Conservation (phyloP, 2,888 invertebrate genomes). For the Herminia tarsipennalis region DNA sequence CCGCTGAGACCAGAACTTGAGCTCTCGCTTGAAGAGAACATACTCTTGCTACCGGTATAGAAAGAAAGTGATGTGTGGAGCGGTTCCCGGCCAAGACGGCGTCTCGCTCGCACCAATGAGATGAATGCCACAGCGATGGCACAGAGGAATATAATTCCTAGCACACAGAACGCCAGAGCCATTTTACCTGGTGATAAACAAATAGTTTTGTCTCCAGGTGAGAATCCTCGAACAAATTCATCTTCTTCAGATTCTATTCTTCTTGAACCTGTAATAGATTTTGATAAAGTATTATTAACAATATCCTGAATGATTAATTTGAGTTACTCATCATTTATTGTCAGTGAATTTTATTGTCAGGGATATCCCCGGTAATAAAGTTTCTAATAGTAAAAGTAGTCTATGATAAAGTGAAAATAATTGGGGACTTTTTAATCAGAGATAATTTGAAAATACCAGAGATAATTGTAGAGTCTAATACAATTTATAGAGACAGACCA, state of each 20-base stretch:
- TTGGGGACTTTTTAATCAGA: no score
- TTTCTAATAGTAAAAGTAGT: no score
- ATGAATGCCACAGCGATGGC: slow-evolving; percentile 90
- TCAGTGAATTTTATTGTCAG: no score
- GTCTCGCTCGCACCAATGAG: slow-evolving; percentile 87
- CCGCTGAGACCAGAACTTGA: slow-evolving; percentile 86
- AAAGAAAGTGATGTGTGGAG: slow-evolving; percentile 83
- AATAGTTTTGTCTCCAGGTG: slow-evolving; percentile 87
- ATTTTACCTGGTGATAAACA: slow-evolving; percentile 92
- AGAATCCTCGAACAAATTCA: slow-evolving; percentile 72
- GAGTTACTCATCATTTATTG: no score
- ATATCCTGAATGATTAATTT: no score
- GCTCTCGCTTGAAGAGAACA: slow-evolving; percentile 86
- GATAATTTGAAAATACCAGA: no score
- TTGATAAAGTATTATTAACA: neutral
- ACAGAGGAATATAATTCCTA: slow-evolving; percentile 89
- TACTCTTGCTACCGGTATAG: slow-evolving; percentile 86
- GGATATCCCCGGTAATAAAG: no score
- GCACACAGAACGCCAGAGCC: slow-evolving; percentile 90
- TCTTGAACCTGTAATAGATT: slow-evolving; percentile 68
- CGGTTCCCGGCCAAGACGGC: slow-evolving; percentile 78
- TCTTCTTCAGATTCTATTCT: slow-evolving; percentile 76
- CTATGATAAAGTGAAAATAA: no score
- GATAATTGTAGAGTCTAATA: no score
- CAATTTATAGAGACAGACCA: no score